These are phyloP conservation scores for Orcinus orca DNA, from an alignment of 2,113 vertebrate species.

Conservation along the genomic window DNA sequence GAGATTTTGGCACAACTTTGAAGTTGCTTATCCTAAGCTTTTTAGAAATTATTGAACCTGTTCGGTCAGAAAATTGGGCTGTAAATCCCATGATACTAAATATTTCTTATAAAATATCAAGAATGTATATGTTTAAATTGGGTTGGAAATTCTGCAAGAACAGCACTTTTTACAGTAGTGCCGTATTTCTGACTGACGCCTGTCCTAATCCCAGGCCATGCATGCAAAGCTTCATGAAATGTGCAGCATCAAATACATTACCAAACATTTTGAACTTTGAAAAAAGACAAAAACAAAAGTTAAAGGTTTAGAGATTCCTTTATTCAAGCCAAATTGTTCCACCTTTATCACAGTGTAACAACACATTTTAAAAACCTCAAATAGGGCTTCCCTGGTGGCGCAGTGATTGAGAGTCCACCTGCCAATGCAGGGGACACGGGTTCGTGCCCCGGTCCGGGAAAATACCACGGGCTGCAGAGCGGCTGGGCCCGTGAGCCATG, in stretches of 20 bases:
- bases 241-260: neutral
- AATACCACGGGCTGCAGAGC: no score
- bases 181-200: slow-evolving; percentile 37
- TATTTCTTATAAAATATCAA: slow-evolving; percentile 63
- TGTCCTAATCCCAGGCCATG: slow-evolving; percentile 47
- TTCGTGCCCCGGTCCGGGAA: no score
- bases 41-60: slow-evolving; percentile 60
- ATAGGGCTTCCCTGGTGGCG: neutral
- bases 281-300: neutral
- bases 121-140: slow-evolving; percentile 56
- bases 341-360: slow-evolving; percentile 60
- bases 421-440: no score
- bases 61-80: slow-evolving; percentile 59
- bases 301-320: slow-evolving; percentile 49
- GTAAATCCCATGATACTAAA: slow-evolving; percentile 63
- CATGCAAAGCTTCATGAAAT: neutral
- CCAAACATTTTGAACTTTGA: neutral
- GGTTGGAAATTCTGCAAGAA: slow-evolving; percentile 13
- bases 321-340: slow-evolving; percentile 46
- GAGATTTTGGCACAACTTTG: slow-evolving; percentile 33
- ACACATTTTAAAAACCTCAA: slow-evolving; percentile 37
- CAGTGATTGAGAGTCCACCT: no score
- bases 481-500: no score
- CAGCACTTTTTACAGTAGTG: slow-evolving; percentile 44
- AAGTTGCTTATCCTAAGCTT: slow-evolving; percentile 64